Conservation (phyloP, 2,888 invertebrate genomes). For the Stomorhina lunata region DNA sequence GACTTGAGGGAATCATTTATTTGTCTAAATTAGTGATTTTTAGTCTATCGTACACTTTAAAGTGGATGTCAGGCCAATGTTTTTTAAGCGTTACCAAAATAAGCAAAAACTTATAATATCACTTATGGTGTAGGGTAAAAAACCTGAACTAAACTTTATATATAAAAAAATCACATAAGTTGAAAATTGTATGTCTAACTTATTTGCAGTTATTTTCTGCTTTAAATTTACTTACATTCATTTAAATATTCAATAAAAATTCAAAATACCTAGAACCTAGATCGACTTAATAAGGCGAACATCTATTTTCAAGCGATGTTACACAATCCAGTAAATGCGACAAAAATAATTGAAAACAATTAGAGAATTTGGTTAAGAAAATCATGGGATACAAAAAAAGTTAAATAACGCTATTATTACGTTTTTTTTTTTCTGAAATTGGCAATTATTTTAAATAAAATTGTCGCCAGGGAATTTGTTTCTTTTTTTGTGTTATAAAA, state of each 20-base stretch:
- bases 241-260: slow-evolving; percentile 10
- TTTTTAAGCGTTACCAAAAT: too few relatives aligned
- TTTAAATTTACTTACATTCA: slow-evolving; percentile 11
- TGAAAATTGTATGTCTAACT: too few relatives aligned
- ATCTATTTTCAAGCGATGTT: slow-evolving; percentile 53
- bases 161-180: too few relatives aligned
- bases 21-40: too few relatives aligned
- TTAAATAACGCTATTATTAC: background rate
- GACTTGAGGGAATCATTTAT: too few relatives aligned
- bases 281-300: slow-evolving; percentile 49
- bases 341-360: slow-evolving; percentile 22
- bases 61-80: too few relatives aligned
- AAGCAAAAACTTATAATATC: too few relatives aligned
- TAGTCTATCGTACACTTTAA: too few relatives aligned
- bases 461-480: slow-evolving; percentile 35
- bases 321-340: slow-evolving; percentile 9
- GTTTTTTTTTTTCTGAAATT: background rate
- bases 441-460: background rate
- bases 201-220: too few relatives aligned
- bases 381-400: background rate
- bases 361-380: slow-evolving; percentile 26
- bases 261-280: slow-evolving; percentile 1
- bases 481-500: background rate
- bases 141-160: too few relatives aligned
- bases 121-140: too few relatives aligned